Evolutionary conservation across 2,113 vertebrate genomes (phyloP).

Genomic region (Callospermophilus lateralis): DNA sequence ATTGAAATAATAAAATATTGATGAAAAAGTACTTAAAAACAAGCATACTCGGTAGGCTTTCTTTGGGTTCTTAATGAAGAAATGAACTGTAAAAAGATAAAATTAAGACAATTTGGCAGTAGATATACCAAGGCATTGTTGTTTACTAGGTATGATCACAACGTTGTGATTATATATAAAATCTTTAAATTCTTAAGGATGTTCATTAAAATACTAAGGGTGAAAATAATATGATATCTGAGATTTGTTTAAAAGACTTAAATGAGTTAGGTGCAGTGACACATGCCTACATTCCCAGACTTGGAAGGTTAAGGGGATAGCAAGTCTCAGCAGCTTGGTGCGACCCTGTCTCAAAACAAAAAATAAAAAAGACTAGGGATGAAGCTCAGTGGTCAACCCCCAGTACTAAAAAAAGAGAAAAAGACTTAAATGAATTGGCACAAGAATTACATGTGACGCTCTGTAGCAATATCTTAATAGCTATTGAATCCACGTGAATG

Average conservation of each 20-base stretch:
- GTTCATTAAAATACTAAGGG: neutral
- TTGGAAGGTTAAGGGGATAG: too few relatives aligned
- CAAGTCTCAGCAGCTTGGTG: too few relatives aligned
- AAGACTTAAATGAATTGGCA: neutral
- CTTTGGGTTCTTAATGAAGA: neutral
- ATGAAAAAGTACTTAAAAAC: neutral
- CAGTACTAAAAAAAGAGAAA: too few relatives aligned
- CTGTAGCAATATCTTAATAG: neutral
- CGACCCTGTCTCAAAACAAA: too few relatives aligned
- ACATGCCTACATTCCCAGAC: too few relatives aligned
- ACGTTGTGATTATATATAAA: neutral
- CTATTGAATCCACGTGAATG: neutral
- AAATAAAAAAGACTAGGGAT: too few relatives aligned
- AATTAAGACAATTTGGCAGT: neutral
- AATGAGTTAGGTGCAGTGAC: too few relatives aligned
- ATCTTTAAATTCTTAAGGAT: neutral
- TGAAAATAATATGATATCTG: neutral
- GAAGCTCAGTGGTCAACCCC: too few relatives aligned
- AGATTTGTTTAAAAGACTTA: neutral
- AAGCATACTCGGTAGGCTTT: neutral
- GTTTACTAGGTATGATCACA: neutral
- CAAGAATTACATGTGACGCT: neutral
- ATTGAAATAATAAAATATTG: slow-evolving; percentile 10
- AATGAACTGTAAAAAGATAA: neutral
- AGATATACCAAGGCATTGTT: neutral